Base-by-base conservation (phyloP, 2,113 vertebrate species). In the Odontophorus gujanensis region DNA sequence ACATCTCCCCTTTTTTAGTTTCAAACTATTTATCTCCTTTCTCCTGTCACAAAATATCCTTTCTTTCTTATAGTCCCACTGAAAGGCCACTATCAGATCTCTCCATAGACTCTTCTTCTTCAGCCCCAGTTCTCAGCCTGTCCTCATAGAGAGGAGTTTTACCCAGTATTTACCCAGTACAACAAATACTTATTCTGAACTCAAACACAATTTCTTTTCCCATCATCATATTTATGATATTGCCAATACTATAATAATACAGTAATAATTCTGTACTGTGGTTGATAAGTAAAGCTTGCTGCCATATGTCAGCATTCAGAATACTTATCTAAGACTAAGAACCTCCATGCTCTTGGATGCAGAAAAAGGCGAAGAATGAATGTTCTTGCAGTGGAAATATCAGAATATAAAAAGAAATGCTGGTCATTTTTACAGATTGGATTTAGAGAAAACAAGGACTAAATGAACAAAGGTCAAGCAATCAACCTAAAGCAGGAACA, bases 321-420 rank as follows among this genome's bases (percentile, higher is more conserved):
- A 26, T 42, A 25, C 2, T 2, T 34, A 50, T 2, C 13, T 87
- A 34, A 85, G 15, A 65, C 4, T 3, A 65, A n/a, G 45, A 77
- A 26, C 5, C 2, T 77, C 16, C 12, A 42, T 2, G 0, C 14
- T 50, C 9, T 32, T 32, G 17, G 4, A 40, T 11, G 2, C 2
- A 80, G 36, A 62, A 74, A 83, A 87, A 30, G 13, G 7, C 17
- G 55, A 7, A n/a, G 13, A 65, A 68, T 16, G 9, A 55, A 53
- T 38, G 13, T 3, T 7, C 5, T 78, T 55, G 9, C 13, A 63
- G 1, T 75, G 15, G 69, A 80, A 92, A 18, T 2, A 62, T 30
- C 43, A 40, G 45, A 87, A 36, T 6, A 11, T 1, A 67, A 53
- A 63, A 42, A 59, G 6, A 59, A 51, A 34, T 26, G 47, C 19